phyloP scores from a whole-genome alignment of 2,113 vertebrate species.

The Dunckerocampus dactyliophorus region DNA sequence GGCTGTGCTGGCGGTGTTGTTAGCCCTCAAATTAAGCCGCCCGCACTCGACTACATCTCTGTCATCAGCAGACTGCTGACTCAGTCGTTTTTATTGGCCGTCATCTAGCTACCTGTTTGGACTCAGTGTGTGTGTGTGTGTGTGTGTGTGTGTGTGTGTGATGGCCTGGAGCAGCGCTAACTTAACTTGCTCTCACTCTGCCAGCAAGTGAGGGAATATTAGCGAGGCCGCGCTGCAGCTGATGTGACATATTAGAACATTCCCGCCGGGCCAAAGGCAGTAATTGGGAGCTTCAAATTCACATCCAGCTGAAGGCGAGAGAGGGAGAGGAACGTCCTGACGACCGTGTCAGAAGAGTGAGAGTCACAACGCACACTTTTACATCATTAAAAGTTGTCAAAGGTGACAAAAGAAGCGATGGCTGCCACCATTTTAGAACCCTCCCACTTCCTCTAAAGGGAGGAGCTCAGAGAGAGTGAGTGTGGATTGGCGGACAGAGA shows the following conservation, averaged over 20 bases:
- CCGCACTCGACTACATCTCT: constrained; percentile 62
- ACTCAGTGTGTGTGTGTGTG: neutral
- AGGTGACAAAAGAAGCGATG: neutral
- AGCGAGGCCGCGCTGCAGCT: constrained; percentile 47
- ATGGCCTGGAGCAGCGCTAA: constrained; percentile 44
- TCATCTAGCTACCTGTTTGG: constrained; percentile 59
- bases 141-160: constrained; percentile 1
- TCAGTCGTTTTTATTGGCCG: constrained; percentile 50
- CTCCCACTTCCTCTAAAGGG: too few relatives aligned
- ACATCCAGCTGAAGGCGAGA: constrained; percentile 27
- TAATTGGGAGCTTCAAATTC: constrained; percentile 65
- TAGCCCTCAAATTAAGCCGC: constrained; percentile 39
- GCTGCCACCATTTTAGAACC: neutral
- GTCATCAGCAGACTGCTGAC: constrained; percentile 59
- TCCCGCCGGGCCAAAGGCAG: constrained; percentile 44
- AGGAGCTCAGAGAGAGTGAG: too few relatives aligned
- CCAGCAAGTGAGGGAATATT: constrained; percentile 61
- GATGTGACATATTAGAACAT: constrained; percentile 64
- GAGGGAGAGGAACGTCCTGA: constrained; percentile 22
- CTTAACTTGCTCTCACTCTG: constrained; percentile 44
- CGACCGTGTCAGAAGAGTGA: constrained; percentile 26
- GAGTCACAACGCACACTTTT: constrained; percentile 18
- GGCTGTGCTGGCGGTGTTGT: constrained; percentile 45
- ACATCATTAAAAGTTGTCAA: neutral
- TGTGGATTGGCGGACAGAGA: too few relatives aligned